Evolutionary conservation across 2,888 invertebrate species (phyloP).

Genomic region (Tinea trinotella): DNA sequence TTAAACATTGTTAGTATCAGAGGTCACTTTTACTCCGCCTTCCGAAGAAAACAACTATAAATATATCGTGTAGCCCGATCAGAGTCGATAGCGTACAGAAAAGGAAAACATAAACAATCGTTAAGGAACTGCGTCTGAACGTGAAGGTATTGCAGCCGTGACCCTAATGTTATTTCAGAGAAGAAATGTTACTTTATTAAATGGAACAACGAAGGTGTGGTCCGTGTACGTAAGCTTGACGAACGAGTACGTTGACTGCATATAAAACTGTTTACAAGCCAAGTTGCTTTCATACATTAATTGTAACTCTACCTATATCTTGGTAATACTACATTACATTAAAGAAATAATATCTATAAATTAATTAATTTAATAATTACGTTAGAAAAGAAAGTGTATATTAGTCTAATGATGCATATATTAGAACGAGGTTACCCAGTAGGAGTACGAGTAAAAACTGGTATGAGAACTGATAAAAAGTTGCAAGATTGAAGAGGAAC

Average conservation of each 20-base stretch:
- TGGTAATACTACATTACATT: no score
- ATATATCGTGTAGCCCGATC: background rate
- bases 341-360: no score
- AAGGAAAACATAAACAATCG: constrained; percentile 8
- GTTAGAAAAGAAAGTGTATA: background rate
- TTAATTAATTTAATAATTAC: no score
- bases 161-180: background rate
- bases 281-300: background rate
- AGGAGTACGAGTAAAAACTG: background rate
- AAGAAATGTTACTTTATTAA: background rate
- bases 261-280: background rate
- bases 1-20: background rate
- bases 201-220: constrained; percentile 10
- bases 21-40: constrained; percentile 4
- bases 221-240: background rate
- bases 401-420: background rate
- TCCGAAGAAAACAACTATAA: constrained; percentile 6
- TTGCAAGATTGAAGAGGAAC: background rate
- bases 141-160: constrained; percentile 6
- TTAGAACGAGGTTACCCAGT: background rate
- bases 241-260: background rate
- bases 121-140: constrained; percentile 6
- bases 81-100: background rate
- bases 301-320: no score
- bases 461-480: background rate